A percentile compares a stretch with the other conserved stretches of the same genome.
phyloP scores from a whole-genome alignment of 2,888 invertebrate genomes.

The Drosophila sordidula region DNA sequence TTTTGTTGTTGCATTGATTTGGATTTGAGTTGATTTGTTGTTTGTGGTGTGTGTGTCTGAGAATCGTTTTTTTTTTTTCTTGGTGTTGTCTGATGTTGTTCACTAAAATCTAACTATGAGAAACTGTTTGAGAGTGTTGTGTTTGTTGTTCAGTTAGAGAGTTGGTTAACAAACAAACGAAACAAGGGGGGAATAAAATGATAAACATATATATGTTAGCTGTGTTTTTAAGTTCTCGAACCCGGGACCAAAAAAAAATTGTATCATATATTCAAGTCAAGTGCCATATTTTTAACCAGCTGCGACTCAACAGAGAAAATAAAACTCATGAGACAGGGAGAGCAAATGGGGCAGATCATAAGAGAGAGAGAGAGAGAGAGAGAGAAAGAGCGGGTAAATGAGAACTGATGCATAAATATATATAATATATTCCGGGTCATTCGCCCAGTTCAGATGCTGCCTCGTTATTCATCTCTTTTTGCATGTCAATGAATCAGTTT shows the following conservation, averaged over 20 bases:
- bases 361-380: conserved; percentile 2
- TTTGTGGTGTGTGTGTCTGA: conserved; percentile 59
- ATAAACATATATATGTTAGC: conserved; percentile 16
- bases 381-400: neutral
- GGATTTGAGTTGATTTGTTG: conserved; percentile 36
- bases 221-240: neutral
- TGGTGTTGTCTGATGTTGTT: conserved; percentile 40
- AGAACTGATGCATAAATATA: conserved; percentile 5
- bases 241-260: conserved; percentile 11
- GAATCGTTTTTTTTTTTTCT: conserved; percentile 41
- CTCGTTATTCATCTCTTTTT: conserved; percentile 44
- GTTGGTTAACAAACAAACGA: conserved; percentile 37
- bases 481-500: conserved; percentile 71
- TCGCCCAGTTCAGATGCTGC: conserved; percentile 41
- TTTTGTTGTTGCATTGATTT: conserved; percentile 30
- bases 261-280: conserved; percentile 19
- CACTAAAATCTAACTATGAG: conserved; percentile 60
- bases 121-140: conserved; percentile 29
- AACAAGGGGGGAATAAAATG: conserved; percentile 17
- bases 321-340: neutral
- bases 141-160: conserved; percentile 29
- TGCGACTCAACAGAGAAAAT: conserved; percentile 6
- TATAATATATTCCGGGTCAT: conserved; percentile 34
- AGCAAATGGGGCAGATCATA: neutral
- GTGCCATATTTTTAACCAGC: conserved; percentile 3